Evolutionary conservation across 2,888 invertebrate species (phyloP), one percentile per base, ranked within the genome.

Genomic region (Hypselothyrea guttata): DNA sequence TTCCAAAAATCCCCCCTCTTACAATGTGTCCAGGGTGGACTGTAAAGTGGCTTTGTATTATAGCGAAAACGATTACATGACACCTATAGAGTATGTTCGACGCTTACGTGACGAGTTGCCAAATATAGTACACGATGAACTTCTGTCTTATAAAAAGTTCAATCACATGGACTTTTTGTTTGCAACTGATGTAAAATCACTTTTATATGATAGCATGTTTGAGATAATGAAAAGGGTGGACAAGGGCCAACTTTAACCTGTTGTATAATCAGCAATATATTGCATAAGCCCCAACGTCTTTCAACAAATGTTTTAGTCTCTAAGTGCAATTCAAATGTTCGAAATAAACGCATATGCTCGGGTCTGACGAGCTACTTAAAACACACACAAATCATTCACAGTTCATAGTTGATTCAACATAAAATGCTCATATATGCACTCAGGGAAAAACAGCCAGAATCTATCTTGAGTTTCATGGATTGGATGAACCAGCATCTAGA

Each of bases 1-100:
- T 1, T 15, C 15, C 0, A 0, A 7, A 0, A 47, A n/a, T 0
- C 77, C 86, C 1, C 92, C 92, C 0, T 76, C 86, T 0, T 92
- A 92, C 71, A 86, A 91, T 37, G 64, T 92, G 12, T 72, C 84
- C n/a, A 89, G 88, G 15, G 75, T 92, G 1, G 89, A 87, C 12
- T 88, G 90, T 7, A 91, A 92, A 1, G 89, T 92, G 2, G 79
- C 79, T 0, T 41, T 79, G 11, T 83, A 62, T 22, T 79, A 79
- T 60, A 41, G 66, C 16, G 12, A 44, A 5, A 83, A 81, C 12
- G 79, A 79, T 58, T 90, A 89, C 85, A 74, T 95, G 2, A 90
- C 93, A 0, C 87, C 90, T 53, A 84, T 87, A 0, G 59, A 55
- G 7, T 87, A 89, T 71, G 81, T 87, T 0, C 30, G 52, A 0